phyloP scores from a whole-genome alignment of 2,797 vertebrate genomes.

The Glossophaga mutica region DNA sequence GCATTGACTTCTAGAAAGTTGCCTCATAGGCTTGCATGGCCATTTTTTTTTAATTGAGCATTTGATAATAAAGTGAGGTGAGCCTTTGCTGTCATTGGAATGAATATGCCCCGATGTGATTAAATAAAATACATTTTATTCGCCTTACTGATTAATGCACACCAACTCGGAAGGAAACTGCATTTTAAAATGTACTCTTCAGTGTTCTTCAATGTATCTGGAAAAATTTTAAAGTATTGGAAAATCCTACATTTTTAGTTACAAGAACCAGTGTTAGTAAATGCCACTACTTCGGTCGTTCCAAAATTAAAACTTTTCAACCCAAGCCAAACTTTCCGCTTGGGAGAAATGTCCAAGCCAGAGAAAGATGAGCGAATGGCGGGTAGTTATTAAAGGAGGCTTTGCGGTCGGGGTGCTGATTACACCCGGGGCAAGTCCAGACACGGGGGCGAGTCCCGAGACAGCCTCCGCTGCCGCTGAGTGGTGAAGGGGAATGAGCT shows the following conservation, averaged over 20 bases:
- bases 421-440: neutral
- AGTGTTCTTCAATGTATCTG: neutral
- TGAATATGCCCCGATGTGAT: neutral
- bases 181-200: neutral
- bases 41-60: neutral
- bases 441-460: neutral
- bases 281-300: too few species aligned
- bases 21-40: neutral
- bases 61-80: neutral
- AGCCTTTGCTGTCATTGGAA: neutral
- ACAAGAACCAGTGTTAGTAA: neutral
- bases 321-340: neutral
- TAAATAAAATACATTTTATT: neutral
- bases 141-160: neutral
- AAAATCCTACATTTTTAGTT: neutral
- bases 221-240: neutral
- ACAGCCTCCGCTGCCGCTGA: neutral
- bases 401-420: too few species aligned
- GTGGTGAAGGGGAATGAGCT: neutral
- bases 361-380: neutral
- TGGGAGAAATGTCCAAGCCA: too few species aligned
- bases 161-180: neutral
- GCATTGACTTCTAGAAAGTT: neutral
- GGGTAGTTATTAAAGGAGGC: neutral
- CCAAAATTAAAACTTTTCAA: neutral